Base-by-base conservation (phyloP, 2,113 vertebrate species). In the Oncorhynchus keta region DNA sequence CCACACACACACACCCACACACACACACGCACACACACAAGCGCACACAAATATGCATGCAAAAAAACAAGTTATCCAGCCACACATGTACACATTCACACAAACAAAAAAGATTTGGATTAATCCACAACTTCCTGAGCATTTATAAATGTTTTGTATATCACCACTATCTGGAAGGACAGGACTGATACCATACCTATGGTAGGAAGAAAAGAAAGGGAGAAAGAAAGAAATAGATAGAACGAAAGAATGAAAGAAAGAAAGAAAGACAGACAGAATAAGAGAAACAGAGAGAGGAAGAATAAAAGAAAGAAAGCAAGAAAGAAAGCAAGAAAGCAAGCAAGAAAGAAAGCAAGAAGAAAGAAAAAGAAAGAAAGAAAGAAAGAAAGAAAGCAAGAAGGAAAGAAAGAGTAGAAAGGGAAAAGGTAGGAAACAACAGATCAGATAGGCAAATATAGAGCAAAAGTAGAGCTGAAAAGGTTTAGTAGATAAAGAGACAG, bases 11-110 rank as follows among this genome's bases (percentile, higher is more conserved):
- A n/a, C n/a, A 30, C 68, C 24, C 22, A 14, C 51, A 30, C 30
- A 0, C 84, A 78, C 75, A 74, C 72, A 74, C 61, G 69, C 30
- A 69, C 35, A 72, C 65, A 74, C 20, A 76, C 78, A 68, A 59
- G 39, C 67, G 14, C 20, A 22, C 67, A 62, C 12, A 76, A 51
- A 48, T 71, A 24, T 48, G 48, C 32, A 51, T 14, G 26, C 70
- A 77, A 6, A 28, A 13, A 71, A 39, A 9, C 39, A 9, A 9
- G 39, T 39, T 39, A 39, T 39, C 39, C 39, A 39, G 39, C 39
- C 8, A 39, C 39, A 39, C 39, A 39, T 39, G 39, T 39, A 39
- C 24, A 26, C 68, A 77, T 49, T 45, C 68, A 77, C 39, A 49
- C 61, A 78, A 49, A 26, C 30, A 49, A 28, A 64, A 59, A 9